These are phyloP conservation scores for Elmis aenea DNA, from an alignment of 2,888 invertebrate species.

Conservation along the genomic window DNA sequence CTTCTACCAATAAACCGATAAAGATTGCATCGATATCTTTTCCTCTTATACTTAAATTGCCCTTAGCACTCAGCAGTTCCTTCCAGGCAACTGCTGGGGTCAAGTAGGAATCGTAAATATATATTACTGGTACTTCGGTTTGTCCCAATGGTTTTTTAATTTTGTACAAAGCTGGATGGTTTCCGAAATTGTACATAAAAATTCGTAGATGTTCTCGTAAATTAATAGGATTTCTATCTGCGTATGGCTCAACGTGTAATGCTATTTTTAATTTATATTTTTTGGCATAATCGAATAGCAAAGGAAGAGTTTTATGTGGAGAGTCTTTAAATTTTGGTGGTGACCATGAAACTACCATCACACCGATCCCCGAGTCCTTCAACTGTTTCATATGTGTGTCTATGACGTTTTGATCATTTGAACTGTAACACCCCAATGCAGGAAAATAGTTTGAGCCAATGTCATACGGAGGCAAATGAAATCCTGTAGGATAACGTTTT, in stretches of 20 bases:
- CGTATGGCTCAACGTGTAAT: conserved; percentile 55
- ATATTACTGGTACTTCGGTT: conserved; percentile 51
- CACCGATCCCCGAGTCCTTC: conserved; percentile 48
- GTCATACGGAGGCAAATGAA: conserved; percentile 52
- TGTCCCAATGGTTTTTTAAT: conserved; percentile 35
- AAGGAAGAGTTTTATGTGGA: conserved; percentile 29
- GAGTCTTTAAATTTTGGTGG: conserved; percentile 44
- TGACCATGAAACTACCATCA: conserved; percentile 53
- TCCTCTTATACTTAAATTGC: conserved; percentile 48
- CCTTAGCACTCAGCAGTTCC: conserved; percentile 43
- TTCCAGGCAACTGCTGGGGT: conserved; percentile 52
- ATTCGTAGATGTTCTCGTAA: conserved; percentile 45
- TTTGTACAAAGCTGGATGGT: conserved; percentile 54
- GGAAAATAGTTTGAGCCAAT: conserved; percentile 54
- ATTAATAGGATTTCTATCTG: conserved; percentile 48
- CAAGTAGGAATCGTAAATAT: conserved; percentile 59
- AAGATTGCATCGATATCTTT: conserved; percentile 54
- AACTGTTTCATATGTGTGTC: conserved; percentile 50
- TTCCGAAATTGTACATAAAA: conserved; percentile 48
- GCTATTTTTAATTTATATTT: conserved; percentile 50
- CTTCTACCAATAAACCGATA: conserved; percentile 54
- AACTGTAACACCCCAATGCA: conserved; percentile 51
- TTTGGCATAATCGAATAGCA: conserved; percentile 39
- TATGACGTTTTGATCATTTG: conserved; percentile 45
- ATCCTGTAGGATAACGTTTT: conserved; percentile 46